Evolutionary conservation across 2,113 vertebrate species (phyloP).

Genomic region (Rhegmatorhina hoffmannsi): DNA sequence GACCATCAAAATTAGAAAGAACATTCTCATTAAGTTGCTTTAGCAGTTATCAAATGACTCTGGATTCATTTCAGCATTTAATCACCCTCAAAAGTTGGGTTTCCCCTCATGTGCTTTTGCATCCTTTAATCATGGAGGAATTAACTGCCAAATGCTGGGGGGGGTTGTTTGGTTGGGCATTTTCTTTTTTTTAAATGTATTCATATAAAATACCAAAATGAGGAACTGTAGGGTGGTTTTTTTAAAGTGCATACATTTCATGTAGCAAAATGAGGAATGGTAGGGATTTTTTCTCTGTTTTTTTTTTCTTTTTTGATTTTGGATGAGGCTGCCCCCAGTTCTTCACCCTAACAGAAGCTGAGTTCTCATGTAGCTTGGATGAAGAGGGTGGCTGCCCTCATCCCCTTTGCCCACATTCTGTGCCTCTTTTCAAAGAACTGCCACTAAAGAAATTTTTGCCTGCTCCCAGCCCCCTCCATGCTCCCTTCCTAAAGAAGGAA

Average conservation of each 20-base stretch:
- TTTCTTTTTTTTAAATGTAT: neutral
- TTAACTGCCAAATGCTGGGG: slow-evolving; percentile 15
- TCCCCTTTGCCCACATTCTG: neutral
- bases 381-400: neutral
- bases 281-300: neutral
- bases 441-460: neutral
- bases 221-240: neutral
- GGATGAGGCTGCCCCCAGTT: neutral
- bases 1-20: neutral
- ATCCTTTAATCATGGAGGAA: slow-evolving; percentile 45
- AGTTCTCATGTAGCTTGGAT: neutral
- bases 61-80: slow-evolving; percentile 48
- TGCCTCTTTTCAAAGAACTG: neutral
- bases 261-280: neutral
- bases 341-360: neutral
- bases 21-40: neutral
- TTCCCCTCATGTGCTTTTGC: slow-evolving; percentile 25
- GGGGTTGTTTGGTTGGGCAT: neutral
- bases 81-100: slow-evolving; percentile 5
- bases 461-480: neutral
- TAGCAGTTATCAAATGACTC: neutral
- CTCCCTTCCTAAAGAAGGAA: neutral
- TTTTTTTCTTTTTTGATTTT: neutral
- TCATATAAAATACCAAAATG: neutral
- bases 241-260: neutral